phyloP scores from a whole-genome alignment of 2,113 vertebrate genomes.

The Variabilichromis moorii region DNA sequence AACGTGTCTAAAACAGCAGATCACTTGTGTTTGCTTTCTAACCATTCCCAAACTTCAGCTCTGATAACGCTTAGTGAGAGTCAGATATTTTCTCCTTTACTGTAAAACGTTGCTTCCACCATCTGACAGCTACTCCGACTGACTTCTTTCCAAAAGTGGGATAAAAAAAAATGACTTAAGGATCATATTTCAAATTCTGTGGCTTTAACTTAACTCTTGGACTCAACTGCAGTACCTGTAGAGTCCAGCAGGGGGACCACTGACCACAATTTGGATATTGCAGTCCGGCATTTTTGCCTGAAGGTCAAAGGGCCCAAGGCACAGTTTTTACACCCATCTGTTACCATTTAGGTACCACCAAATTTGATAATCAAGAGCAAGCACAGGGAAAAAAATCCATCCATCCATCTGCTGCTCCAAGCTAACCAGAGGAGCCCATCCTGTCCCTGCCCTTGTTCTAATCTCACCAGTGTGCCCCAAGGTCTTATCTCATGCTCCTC shows the following conservation, averaged over 20 bases:
- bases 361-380: not conserved
- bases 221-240: not conserved
- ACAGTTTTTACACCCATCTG: not conserved
- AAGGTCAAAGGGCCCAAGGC: not conserved
- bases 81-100: not conserved
- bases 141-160: not conserved
- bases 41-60: not conserved
- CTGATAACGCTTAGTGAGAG: not conserved
- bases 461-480: not conserved
- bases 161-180: not conserved
- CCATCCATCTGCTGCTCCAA: not conserved
- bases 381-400: not conserved
- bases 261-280: not conserved
- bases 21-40: not conserved
- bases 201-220: not conserved
- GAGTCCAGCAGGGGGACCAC: not conserved
- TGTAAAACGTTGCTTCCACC: not conserved
- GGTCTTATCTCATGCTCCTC: not conserved
- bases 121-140: not conserved
- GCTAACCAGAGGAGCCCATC: not conserved
- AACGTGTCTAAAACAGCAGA: not conserved
- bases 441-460: accelerated
- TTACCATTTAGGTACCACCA: not conserved
- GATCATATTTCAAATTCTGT: not conserved
- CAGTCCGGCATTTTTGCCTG: not conserved